Base-by-base conservation (phyloP, 2,113 vertebrate genomes). In the Sciurus niger region DNA sequence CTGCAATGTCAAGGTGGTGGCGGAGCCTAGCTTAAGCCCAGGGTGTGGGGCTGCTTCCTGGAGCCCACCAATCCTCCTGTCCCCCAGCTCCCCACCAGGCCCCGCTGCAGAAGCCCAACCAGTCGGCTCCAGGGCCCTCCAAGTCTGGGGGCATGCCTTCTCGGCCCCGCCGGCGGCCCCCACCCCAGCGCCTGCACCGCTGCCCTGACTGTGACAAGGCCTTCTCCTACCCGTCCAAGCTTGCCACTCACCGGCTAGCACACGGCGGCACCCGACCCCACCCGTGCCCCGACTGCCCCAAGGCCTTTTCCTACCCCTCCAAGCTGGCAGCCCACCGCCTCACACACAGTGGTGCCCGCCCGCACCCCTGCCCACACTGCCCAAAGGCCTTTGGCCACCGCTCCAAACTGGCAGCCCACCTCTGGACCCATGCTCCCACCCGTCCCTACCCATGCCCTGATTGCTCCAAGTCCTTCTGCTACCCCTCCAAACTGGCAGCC, bases 401-500 rank as follows among this genome's bases (percentile, higher is more conserved):
- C 2, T 98, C 98, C 93, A 98, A 98, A 79, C 98, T 98, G 43
- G 97, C 97, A 0, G 97, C 97, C 17, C 97, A 98, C 58, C 98
- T 98, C 63, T 98, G 98, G 96, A 98, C 98, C 48, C 98, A 98
- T 17, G 92, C 95, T 0, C 96, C 97, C 1, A 28, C 96, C 34
- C 95, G 97, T 67, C 98, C 98, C 78, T 98, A 98, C 70, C 96
- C 97, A 0, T 98, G 98, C 70, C 97, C 98, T 3, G 97, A 98
- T 80, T 99, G 98, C 84, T 89, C 97, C 67, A 98, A 98, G 73
- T 98, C 98, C n/a, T 99, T 99, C 94, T 98, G 97, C 85, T 98
- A 98, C 74, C 95, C 98, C 2, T 98, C 98, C 92, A 98, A 98
- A 83, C 98, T 99, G 37, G 97, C 96, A 0, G 97, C 98, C 92